Conservation (phyloP, 2,797 vertebrate genomes). For the Phalanger gymnotis region DNA sequence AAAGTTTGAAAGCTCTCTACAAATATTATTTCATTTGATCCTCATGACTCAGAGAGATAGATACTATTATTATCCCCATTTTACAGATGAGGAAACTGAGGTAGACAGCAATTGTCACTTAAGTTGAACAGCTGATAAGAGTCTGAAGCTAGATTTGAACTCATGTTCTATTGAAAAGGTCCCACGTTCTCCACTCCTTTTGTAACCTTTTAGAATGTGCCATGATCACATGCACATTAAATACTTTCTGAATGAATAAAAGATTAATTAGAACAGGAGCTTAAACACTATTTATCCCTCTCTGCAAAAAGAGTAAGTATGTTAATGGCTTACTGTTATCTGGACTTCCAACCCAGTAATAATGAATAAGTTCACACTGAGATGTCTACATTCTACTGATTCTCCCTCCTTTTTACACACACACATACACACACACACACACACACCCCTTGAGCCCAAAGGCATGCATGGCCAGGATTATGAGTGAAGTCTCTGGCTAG, state of each 20-base stretch:
- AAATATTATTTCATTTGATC: neutral
- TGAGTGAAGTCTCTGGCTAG: neutral
- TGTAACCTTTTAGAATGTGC: neutral
- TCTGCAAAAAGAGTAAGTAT: neutral
- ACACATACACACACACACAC: too few species aligned
- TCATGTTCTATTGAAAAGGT: neutral
- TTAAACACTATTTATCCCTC: neutral
- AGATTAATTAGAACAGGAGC: neutral
- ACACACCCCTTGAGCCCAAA: neutral
- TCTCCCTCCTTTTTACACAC: too few species aligned
- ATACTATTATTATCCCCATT: neutral
- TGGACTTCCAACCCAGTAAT: neutral
- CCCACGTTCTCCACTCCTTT: neutral
- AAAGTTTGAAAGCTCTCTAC: neutral
- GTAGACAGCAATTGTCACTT: neutral
- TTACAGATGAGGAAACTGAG: neutral
- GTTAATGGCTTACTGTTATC: neutral
- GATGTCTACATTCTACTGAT: neutral
- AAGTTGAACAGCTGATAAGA: neutral
- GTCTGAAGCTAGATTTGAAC: neutral
- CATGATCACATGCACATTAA: neutral
- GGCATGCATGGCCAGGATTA: neutral
- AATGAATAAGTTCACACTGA: neutral
- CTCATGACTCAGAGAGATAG: neutral
- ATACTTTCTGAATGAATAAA: neutral